Evolutionary conservation across 2,797 vertebrate genomes (phyloP).

Genomic region (Hephaestus fuliginosus): DNA sequence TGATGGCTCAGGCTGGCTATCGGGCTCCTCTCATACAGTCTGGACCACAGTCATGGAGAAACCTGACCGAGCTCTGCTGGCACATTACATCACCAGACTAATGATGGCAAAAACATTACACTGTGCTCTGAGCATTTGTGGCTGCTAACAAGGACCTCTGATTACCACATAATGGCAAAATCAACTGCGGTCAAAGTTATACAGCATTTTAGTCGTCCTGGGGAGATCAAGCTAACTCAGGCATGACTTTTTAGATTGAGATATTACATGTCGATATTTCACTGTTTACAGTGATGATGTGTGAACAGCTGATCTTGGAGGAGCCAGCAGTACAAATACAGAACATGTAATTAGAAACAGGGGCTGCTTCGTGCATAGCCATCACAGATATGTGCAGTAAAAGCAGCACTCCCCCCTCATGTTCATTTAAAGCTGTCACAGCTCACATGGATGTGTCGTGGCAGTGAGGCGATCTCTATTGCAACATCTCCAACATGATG

Average conservation of each 20-base stretch:
- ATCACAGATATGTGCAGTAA: no score
- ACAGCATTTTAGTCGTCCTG: not conserved
- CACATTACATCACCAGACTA: slow-evolving; percentile 18
- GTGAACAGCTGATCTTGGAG: not conserved
- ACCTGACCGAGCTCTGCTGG: slow-evolving; percentile 34
- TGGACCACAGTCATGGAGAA: slow-evolving; percentile 48
- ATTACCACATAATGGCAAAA: slow-evolving; percentile 29
- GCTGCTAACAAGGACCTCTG: slow-evolving; percentile 30
- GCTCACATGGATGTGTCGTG: not conserved
- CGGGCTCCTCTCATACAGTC: slow-evolving; percentile 59
- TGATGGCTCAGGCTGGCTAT: slow-evolving; percentile 51
- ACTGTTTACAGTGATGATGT: not conserved
- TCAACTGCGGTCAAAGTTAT: slow-evolving; percentile 12
- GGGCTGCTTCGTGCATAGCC: no score
- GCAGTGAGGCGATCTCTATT: slow-evolving; percentile 16
- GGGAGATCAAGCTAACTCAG: not conserved
- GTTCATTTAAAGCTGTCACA: not conserved
- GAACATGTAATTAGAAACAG: not conserved
- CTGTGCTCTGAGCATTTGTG: slow-evolving; percentile 45
- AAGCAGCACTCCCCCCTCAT: no score
- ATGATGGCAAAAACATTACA: slow-evolving; percentile 22
- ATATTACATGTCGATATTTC: not conserved
- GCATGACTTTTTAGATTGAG: not conserved
- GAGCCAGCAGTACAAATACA: not conserved
- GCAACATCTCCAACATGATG: slow-evolving; percentile 49